Evolutionary conservation across 2,888 invertebrate genomes (phyloP).

Genomic region (Habroteleia sp.): DNA sequence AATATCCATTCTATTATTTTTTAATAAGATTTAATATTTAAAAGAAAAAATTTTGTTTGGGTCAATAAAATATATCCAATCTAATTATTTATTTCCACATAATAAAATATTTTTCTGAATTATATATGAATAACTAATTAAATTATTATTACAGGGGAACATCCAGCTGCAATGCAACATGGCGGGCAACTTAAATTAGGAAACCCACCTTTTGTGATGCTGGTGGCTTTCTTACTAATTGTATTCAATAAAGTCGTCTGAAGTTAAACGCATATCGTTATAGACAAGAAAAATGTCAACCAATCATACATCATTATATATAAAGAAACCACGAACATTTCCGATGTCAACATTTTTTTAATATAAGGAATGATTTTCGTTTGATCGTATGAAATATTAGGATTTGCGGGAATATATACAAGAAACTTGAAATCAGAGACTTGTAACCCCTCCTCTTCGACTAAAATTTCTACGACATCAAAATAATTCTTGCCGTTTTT

Average conservation of each 20-base stretch:
- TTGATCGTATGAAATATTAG: constrained; percentile 17
- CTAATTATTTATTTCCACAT: too few species aligned
- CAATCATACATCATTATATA: constrained; percentile 41
- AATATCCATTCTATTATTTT: too few species aligned
- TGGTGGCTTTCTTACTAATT: constrained; percentile 86
- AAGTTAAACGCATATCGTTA: constrained; percentile 60
- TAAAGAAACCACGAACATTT: constrained; percentile 42
- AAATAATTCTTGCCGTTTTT: constrained; percentile 28
- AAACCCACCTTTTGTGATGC: constrained; percentile 87
- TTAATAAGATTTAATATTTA: too few species aligned
- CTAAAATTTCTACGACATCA: constrained; percentile 7
- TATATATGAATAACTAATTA: too few species aligned
- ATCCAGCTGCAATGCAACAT: constrained; percentile 93
- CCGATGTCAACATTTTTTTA: constrained; percentile 46
- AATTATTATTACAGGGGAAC: constrained; percentile 85
- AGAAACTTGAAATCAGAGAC: constrained; percentile 23
- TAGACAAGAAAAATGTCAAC: constrained; percentile 29
- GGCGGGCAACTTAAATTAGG: constrained; percentile 85
- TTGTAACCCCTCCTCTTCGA: constrained; percentile 37
- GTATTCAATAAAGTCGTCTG: constrained; percentile 77
- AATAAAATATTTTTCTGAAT: too few species aligned
- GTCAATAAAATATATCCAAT: too few species aligned
- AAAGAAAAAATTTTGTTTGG: too few species aligned
- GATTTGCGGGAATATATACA: constrained; percentile 12
- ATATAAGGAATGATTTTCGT: constrained; percentile 20